Conservation (phyloP, 2,797 vertebrate genomes). For the Knipowitschia caucasica region DNA sequence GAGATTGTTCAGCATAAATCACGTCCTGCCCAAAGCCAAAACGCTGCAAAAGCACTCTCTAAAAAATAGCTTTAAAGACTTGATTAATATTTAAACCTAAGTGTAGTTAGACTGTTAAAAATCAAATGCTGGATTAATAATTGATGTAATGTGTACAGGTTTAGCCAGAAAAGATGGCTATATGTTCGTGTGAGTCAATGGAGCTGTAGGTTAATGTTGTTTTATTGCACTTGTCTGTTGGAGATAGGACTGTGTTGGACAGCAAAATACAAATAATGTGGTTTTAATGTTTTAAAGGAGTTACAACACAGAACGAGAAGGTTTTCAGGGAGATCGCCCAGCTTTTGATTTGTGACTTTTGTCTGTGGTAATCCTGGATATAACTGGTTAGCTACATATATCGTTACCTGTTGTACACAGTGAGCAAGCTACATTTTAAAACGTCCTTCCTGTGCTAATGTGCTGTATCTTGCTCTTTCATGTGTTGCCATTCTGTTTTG, state of each 20-base stretch:
- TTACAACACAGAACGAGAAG: no score
- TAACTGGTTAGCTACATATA: no score
- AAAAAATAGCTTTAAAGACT: slow-evolving; percentile 23
- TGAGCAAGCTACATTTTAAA: no score
- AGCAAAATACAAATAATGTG: no score
- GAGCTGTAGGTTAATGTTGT: slow-evolving; percentile 20
- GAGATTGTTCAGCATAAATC: slow-evolving; percentile 16
- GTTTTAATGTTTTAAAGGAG: no score
- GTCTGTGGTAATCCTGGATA: no score
- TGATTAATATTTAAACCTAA: slow-evolving; percentile 56
- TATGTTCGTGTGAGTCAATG: slow-evolving; percentile 40
- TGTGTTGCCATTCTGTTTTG: no score
- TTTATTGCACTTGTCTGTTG: slow-evolving; percentile 13
- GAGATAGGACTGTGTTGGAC: slow-evolving; percentile 4
- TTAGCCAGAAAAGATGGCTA: slow-evolving; percentile 20
- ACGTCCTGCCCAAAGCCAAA: slow-evolving; percentile 23
- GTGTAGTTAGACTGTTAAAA: slow-evolving; percentile 16
- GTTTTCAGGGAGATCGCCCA: no score
- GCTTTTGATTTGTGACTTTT: no score
- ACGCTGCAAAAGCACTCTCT: slow-evolving; percentile 32
- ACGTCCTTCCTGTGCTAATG: no score
- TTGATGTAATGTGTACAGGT: slow-evolving; percentile 29
- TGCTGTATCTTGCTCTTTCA: no score
- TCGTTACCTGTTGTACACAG: no score
- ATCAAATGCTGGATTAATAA: slow-evolving; percentile 43